Evolutionary conservation across 2,888 invertebrate species (phyloP), one percentile per base, ranked within the genome.

Genomic region (Ophion costatus): DNA sequence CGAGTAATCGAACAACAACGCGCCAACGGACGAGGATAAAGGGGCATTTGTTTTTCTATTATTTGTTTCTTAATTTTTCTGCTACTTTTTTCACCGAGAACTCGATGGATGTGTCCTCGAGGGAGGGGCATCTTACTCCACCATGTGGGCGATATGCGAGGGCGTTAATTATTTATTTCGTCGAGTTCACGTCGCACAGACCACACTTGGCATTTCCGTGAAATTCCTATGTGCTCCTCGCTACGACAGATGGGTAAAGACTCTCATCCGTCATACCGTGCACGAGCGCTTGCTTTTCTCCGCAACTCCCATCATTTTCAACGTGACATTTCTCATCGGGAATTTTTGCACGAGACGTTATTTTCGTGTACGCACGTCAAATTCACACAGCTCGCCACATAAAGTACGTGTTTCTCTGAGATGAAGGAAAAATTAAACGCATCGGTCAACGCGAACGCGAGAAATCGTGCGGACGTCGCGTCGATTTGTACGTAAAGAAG

Each of bases 191-290:
- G 77, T 69, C 69, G 56, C 80, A 33, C 66, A 51, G 51, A 51
- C 51, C 10, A 24, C 81, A 74, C 69, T 82, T 76, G 84, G 70
- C 66, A 76, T 82, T 81, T 84, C 84, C 67, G 81, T 84, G 82
- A 82, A 82, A 42, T 71, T 66, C 57, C 64, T 56, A 14, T 74
- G 42, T 64, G 14, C 17, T 51, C 17, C 51, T 51, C 14, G 17
- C 51, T 11, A 24, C 33, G 33, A 61, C 70, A 70, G 79, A 79
- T 71, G 79, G 63, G 22, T 20, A 56, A 24, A 56, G n/a, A 78
- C 56, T 20, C 42, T 22, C n/a, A 33, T 64, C 63, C 42, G 29
- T 38, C 64, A 51, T 14, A 51, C 51, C 51, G 14, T 17, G 2
- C 51, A 17, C 14, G 51, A 4, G 14, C 51, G 11, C 51, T 11